Evolutionary conservation across 2,888 invertebrate species (phyloP).

Genomic region (Cosmorhoe ocellata): DNA sequence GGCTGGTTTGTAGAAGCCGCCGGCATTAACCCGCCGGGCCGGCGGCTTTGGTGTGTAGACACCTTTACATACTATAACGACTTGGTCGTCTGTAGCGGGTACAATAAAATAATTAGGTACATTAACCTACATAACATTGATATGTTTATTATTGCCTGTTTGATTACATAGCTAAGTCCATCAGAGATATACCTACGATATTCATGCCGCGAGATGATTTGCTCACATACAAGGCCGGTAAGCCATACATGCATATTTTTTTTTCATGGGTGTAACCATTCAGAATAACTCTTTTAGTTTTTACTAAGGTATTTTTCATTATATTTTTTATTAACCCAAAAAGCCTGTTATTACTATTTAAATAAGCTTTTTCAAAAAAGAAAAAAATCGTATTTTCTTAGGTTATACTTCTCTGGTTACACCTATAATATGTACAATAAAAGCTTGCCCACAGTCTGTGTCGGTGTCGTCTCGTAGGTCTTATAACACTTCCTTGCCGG

Average conservation of each 20-base stretch:
- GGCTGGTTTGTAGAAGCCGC: too few relatives aligned
- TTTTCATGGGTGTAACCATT: constrained; percentile 33
- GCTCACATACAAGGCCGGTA: constrained; percentile 52
- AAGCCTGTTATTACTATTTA: too few relatives aligned
- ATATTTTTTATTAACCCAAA: too few relatives aligned
- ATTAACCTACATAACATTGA: constrained; percentile 59
- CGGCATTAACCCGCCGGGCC: too few relatives aligned
- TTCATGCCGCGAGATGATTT: constrained; percentile 65
- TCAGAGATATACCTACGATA: constrained; percentile 47
- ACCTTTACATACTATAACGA: constrained; percentile 69
- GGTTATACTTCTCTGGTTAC: constrained; percentile 22
- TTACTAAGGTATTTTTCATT: too few relatives aligned
- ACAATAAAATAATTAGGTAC: constrained; percentile 39
- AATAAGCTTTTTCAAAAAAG: too few relatives aligned
- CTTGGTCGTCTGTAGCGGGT: constrained; percentile 54
- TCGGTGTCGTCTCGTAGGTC: constrained; percentile 42
- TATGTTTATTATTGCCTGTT: constrained; percentile 75
- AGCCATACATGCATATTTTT: constrained; percentile 54
- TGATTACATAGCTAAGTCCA: constrained; percentile 37
- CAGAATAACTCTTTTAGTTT: background rate
- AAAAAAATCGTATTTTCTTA: background rate
- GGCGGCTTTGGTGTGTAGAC: too few relatives aligned
- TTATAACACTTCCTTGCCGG: constrained; percentile 72
- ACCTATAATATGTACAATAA: constrained; percentile 34
- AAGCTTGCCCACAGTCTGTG: constrained; percentile 44